Base-by-base conservation (phyloP, 2,113 vertebrate species). In the Carollia perspicillata region DNA sequence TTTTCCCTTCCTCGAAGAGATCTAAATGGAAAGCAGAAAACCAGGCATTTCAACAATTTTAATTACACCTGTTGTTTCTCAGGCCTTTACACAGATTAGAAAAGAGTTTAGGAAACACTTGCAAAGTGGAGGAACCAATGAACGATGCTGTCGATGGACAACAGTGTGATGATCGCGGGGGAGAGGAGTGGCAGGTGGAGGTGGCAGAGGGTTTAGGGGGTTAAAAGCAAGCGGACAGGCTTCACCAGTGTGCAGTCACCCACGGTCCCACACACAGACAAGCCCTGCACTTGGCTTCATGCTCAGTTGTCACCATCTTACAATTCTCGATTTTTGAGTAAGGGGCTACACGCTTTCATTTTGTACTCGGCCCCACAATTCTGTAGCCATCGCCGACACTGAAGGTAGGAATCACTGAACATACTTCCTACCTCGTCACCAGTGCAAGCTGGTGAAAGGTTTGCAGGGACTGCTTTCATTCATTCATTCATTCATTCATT, bases 211-310 rank as follows among this genome's bases (percentile, higher is more conserved):
- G 28, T 13, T 28, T 5, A 16, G 28, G 60, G 58, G 26, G 28
- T 6, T 63, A 66, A n/a, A 65, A 8, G 11, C 2, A 4, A 66
- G 72, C 28, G 30, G 28, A 6, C 28, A 16, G 42, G 23, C 47
- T 47, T 86, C 55, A 3, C 20, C 5, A 37, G 26, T 2, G 0
- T 0, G 0, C 47, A 3, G 26, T 33, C 44, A 20, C 37, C 44
- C 44, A 33, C 0, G 8, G 12, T 6, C 26, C 44, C 30, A 3
- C 0, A 1, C 1, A 3, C 0, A 16, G 60, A 55, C 28, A 0
- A 55, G 18, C 28, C 75, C 23, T 9, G 3, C 2, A 2, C n/a
- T 3, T 6, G 22, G 60, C 51, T 51, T 40, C 16, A 33, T 58
- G 74, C 55, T 89, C 40, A 3, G 11, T 9, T 75, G 18, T 53